A percentile compares a stretch with the other conserved stretches of the same genome.
phyloP scores from a whole-genome alignment of 2,113 vertebrate genomes.

The Zosterops japonicus region DNA sequence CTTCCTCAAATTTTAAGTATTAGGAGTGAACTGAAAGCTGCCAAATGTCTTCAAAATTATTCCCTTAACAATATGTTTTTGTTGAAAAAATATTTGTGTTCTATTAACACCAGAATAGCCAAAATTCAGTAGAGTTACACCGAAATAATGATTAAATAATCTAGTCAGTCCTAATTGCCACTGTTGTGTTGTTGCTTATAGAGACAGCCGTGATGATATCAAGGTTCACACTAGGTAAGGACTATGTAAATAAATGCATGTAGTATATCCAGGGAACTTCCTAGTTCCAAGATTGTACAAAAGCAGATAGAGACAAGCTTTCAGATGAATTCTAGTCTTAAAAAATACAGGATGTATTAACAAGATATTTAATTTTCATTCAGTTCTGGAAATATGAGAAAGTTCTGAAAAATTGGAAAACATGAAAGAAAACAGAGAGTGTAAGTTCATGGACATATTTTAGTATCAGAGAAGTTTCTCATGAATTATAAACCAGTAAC shows the following conservation, averaged over 20 bases:
- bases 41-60: rapidly evolving
- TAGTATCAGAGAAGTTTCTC: neutral
- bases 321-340: neutral
- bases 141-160: neutral
- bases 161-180: neutral
- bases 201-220: neutral
- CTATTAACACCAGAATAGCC: neutral
- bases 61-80: neutral
- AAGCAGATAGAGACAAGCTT: neutral
- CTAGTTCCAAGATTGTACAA: neutral
- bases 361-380: neutral
- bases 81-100: neutral
- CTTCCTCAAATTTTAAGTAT: neutral
- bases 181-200: neutral
- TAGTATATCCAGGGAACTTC: neutral
- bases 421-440: neutral
- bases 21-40: neutral
- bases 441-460: neutral
- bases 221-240: neutral
- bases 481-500: neutral
- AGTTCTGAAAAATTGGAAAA: neutral
- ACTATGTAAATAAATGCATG: too few species aligned
- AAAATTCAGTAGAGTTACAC: neutral
- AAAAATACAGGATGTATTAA: neutral
- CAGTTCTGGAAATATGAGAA: neutral